A percentile compares a stretch with the other conserved stretches of the same genome.
phyloP scores from a whole-genome alignment of 2,113 vertebrate genomes.

The Dascyllus trimaculatus region DNA sequence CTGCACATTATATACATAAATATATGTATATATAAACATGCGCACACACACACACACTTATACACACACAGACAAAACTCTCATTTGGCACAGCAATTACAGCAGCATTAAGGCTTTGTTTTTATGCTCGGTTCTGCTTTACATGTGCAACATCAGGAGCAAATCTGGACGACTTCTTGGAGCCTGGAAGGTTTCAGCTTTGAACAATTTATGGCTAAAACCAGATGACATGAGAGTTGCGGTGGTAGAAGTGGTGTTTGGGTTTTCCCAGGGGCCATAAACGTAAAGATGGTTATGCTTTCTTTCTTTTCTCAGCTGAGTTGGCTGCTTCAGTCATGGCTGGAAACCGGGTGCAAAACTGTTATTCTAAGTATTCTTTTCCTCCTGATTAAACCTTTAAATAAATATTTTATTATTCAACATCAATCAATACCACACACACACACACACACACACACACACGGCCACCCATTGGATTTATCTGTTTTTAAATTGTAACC shows the following conservation, averaged over 20 bases:
- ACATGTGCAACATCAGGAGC: slow-evolving; percentile 35
- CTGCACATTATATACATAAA: neutral
- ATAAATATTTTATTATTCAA: neutral
- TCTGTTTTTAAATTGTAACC: neutral
- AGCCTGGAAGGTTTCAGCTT: slow-evolving; percentile 51
- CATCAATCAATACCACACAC: neutral
- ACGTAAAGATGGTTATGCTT: slow-evolving; percentile 48
- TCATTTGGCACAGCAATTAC: slow-evolving; percentile 11
- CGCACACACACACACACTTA: slow-evolving; percentile 8
- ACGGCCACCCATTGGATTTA: neutral
- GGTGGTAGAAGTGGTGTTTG: slow-evolving; percentile 40
- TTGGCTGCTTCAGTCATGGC: slow-evolving; percentile 43
- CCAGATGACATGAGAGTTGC: slow-evolving; percentile 58
- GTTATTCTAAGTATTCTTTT: neutral
- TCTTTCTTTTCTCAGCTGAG: slow-evolving; percentile 50
- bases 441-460: neutral
- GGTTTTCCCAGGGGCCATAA: slow-evolving; percentile 62
- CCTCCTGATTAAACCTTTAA: neutral
- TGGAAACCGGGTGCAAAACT: too few species aligned
- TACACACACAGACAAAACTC: neutral
- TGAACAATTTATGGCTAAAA: slow-evolving; percentile 58
- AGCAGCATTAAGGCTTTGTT: slow-evolving; percentile 10
- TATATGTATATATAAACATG: neutral
- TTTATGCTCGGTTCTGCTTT: slow-evolving; percentile 44
- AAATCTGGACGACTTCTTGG: slow-evolving; percentile 35